phyloP scores from a whole-genome alignment of 2,113 vertebrate species.

The Sprattus sprattus region DNA sequence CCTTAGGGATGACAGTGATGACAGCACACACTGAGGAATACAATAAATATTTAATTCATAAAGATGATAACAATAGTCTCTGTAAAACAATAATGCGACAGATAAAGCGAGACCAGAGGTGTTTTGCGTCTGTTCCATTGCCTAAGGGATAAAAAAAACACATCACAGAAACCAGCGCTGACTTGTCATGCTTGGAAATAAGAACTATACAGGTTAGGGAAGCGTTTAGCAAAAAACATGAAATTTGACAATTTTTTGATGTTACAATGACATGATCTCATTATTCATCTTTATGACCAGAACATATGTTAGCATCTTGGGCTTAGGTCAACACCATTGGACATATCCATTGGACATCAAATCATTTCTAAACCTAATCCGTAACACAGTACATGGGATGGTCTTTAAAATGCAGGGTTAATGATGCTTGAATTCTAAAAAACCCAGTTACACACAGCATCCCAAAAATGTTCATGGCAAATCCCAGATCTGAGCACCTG shows the following conservation, averaged over 20 bases:
- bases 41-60: too few relatives aligned
- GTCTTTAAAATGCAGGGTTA: too few relatives aligned
- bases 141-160: neutral
- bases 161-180: neutral
- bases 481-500: neutral
- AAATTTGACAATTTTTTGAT: neutral
- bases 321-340: neutral
- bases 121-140: neutral
- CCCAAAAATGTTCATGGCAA: neutral
- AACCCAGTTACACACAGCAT: too few relatives aligned
- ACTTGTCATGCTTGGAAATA: neutral
- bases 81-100: neutral
- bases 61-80: too few relatives aligned
- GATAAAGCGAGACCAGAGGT: too few relatives aligned
- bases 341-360: too few relatives aligned
- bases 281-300: neutral
- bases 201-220: neutral
- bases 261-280: neutral
- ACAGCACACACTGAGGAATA: too few relatives aligned
- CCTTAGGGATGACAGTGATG: too few relatives aligned
- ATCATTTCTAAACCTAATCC: too few relatives aligned
- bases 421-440: neutral
- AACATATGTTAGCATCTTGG: neutral
- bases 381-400: too few relatives aligned
- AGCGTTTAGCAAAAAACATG: neutral